Conservation (phyloP, 2,113 vertebrate species). For the Grammomys dolichurus region DNA sequence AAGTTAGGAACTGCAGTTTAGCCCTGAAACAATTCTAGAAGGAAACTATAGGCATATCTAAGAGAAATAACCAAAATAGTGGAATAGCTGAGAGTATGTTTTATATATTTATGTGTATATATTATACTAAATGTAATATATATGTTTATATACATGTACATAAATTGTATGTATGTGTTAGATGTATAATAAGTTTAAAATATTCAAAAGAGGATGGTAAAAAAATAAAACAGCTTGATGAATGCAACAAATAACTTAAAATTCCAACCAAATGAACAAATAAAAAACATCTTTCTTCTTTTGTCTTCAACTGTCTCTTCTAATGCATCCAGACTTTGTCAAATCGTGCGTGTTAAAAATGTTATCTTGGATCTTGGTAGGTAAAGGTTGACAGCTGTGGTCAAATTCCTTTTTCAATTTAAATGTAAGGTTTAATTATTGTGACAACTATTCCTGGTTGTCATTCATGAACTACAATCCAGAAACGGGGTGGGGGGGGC, state of each 20-base stretch:
- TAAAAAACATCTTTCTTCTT: not conserved
- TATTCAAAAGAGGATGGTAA: not conserved
- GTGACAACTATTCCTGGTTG: too few species aligned
- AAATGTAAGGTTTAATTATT: not conserved
- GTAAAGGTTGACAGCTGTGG: not conserved
- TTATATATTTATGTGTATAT: not conserved
- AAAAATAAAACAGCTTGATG: not conserved
- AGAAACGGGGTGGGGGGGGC: too few species aligned
- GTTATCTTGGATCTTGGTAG: not conserved
- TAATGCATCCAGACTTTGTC: not conserved
- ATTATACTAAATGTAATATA: not conserved
- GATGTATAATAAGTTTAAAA: not conserved
- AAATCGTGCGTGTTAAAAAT: not conserved
- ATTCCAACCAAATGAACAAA: not conserved
- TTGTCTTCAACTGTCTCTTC: not conserved
- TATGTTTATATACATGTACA: not conserved
- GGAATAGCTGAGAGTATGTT: not conserved
- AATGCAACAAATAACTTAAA: not conserved
- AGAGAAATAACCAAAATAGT: not conserved
- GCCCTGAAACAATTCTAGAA: accelerated
- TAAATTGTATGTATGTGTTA: not conserved
- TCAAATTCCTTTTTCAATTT: not conserved
- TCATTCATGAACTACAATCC: too few species aligned
- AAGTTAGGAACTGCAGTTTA: not conserved
- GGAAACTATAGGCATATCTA: not conserved